phyloP scores from a whole-genome alignment of 2,888 invertebrate genomes.

The Philaethria dido region DNA sequence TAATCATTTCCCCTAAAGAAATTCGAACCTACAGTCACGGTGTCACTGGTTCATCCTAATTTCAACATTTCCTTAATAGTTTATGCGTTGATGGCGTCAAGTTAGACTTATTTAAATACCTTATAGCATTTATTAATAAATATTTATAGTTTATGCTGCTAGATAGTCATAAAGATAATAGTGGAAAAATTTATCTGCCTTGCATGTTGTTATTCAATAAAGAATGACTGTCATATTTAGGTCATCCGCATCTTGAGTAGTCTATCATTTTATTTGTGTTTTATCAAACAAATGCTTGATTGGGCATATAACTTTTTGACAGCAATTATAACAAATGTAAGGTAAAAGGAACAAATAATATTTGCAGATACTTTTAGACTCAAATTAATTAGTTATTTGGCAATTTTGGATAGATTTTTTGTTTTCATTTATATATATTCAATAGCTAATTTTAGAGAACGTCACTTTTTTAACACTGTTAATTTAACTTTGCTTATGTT shows the following conservation, averaged over 20 bases:
- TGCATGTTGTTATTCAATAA: constrained; percentile 25
- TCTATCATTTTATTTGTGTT: neutral
- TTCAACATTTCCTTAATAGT: neutral
- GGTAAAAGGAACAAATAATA: no score
- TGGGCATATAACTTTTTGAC: neutral
- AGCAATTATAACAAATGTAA: neutral
- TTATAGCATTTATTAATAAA: neutral
- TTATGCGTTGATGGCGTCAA: neutral
- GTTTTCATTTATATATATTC: no score
- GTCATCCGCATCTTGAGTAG: neutral
- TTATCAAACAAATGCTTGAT: neutral
- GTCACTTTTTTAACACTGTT: no score
- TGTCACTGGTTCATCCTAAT: neutral
- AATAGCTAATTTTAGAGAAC: no score
- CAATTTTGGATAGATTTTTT: no score
- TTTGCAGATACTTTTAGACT: no score
- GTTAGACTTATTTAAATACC: neutral
- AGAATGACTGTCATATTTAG: constrained; percentile 21
- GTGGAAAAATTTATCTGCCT: constrained; percentile 1
- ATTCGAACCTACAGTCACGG: neutral
- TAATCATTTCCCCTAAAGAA: neutral
- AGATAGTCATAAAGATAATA: neutral
- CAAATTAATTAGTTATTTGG: no score
- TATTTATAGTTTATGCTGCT: neutral
- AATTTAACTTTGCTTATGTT: no score